phyloP scores from a whole-genome alignment of 1,140 invertebrate genomes.

The Trypoxylus dichotomus region DNA sequence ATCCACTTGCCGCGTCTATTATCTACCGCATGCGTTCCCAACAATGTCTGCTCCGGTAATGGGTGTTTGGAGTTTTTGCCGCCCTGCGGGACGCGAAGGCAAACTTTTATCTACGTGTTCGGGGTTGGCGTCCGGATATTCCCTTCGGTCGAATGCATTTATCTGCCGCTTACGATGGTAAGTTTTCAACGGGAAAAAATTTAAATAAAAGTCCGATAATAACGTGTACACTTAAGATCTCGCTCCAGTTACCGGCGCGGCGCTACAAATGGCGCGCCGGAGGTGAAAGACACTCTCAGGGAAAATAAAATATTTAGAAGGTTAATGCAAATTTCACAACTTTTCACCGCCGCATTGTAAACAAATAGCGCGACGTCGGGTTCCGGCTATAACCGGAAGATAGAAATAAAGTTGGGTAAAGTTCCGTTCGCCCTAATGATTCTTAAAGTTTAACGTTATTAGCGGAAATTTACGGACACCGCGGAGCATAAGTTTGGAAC shows the following conservation, averaged over 20 bases:
- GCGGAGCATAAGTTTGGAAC: neutral
- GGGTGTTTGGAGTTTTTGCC: slow-evolving; percentile 1
- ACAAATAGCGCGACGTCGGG: neutral
- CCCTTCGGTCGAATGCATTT: neutral
- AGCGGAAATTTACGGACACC: neutral
- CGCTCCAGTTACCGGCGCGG: neutral
- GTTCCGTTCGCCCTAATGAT: neutral
- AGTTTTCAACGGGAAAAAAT: neutral
- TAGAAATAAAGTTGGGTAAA: neutral
- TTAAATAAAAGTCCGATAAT: neutral
- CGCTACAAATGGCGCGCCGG: neutral
- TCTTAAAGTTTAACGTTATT: neutral
- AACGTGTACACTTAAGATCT: neutral
- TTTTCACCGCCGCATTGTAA: neutral
- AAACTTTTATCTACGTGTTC: neutral
- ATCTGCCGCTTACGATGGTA: neutral
- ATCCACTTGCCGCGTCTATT: neutral
- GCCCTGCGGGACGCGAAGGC: neutral
- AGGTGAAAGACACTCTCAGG: neutral
- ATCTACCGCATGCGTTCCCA: neutral
- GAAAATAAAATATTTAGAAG: neutral
- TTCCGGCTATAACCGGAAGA: neutral
- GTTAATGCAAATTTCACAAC: neutral
- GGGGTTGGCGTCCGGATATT: neutral
- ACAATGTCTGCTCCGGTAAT: neutral